These are phyloP conservation scores for Monopis laevigella DNA, from an alignment of 2,888 invertebrate species.

Conservation along the genomic window DNA sequence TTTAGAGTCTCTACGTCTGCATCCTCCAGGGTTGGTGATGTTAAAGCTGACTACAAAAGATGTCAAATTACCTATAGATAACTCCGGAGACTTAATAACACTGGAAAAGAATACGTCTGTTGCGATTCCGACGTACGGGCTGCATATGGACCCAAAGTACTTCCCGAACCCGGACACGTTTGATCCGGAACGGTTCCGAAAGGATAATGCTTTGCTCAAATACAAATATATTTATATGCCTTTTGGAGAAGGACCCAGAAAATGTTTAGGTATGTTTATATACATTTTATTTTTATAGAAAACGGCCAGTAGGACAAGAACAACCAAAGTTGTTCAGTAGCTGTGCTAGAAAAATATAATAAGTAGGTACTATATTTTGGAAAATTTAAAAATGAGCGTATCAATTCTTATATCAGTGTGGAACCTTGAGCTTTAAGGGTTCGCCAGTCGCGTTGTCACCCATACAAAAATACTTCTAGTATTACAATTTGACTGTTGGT, in stretches of 20 bases:
- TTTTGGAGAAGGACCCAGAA: constrained; percentile 44
- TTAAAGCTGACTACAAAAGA: constrained; percentile 26
- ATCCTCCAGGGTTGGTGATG: constrained; percentile 15
- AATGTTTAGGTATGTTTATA: constrained; percentile 36
- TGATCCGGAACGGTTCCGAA: constrained; percentile 55
- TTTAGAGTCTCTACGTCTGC: background rate
- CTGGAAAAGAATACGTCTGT: constrained; percentile 22
- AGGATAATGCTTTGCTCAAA: constrained; percentile 27
- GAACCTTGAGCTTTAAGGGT: no score
- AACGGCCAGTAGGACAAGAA: no score
- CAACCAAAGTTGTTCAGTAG: no score
- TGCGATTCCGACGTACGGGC: constrained; percentile 34
- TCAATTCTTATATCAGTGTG: no score
- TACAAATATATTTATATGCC: constrained; percentile 32
- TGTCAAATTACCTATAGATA: constrained; percentile 16
- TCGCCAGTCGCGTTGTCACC: no score
- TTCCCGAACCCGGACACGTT: constrained; percentile 59
- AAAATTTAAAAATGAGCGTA: no score
- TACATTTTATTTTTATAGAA: no score
- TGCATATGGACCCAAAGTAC: constrained; percentile 52
- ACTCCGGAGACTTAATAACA: constrained; percentile 12
- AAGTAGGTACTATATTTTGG: no score
- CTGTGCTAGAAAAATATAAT: no score
- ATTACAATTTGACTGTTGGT: no score
- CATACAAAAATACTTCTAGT: no score